These are phyloP conservation scores for Caenorhabditis inopinata DNA, from an alignment of 1,140 invertebrate species.

Conservation along the genomic window DNA sequence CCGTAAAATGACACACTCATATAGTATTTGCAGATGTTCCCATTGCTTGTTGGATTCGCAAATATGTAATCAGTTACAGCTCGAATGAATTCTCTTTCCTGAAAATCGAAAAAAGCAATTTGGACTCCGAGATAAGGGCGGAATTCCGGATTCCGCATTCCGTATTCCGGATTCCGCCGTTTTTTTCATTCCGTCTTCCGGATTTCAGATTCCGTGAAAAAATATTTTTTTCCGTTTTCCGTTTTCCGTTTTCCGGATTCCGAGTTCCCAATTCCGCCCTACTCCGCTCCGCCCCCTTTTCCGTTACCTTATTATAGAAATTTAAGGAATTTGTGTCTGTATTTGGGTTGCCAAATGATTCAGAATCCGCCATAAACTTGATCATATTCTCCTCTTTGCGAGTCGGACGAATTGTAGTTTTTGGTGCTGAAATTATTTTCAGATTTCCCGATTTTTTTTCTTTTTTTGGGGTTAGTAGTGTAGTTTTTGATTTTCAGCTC, in stretches of 20 bases:
- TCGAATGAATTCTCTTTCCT: neutral
- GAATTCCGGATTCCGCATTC: too few species aligned
- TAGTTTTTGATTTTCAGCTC: too few species aligned
- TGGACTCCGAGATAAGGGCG: too few species aligned
- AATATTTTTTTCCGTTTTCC: too few species aligned
- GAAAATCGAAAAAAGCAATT: neutral
- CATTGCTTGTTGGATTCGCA: neutral
- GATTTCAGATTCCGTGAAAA: too few species aligned
- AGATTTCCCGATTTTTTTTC: too few species aligned
- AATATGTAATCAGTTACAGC: neutral
- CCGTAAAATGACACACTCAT: neutral
- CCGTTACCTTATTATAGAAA: neutral
- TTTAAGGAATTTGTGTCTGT: neutral
- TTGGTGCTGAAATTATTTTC: neutral
- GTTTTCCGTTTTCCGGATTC: too few species aligned
- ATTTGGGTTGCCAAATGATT: neutral
- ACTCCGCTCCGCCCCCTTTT: too few species aligned
- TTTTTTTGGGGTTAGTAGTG: too few species aligned
- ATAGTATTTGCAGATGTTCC: neutral
- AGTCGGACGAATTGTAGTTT: neutral
- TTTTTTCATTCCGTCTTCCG: too few species aligned
- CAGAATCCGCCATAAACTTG: conserved; percentile 13
- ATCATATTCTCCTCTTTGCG: conserved; percentile 11
- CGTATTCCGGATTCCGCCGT: too few species aligned
- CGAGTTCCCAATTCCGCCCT: too few species aligned